These are phyloP conservation scores for Eurypyga helias DNA, from an alignment of 2,113 vertebrate species.

Conservation along the genomic window DNA sequence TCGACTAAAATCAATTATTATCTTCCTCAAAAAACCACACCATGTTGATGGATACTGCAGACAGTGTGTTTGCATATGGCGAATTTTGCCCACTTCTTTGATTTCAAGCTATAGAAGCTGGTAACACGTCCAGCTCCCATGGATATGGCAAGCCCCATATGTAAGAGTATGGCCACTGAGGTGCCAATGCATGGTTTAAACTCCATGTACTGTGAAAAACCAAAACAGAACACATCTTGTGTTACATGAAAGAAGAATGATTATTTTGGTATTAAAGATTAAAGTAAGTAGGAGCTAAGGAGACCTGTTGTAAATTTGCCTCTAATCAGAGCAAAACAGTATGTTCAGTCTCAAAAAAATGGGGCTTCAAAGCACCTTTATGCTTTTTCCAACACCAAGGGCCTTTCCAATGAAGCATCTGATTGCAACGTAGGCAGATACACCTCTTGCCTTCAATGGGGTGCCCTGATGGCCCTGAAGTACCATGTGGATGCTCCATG, in stretches of 20 bases:
- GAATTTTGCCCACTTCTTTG: background rate
- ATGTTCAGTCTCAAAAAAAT: background rate
- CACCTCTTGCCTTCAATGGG: background rate
- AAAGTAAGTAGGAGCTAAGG: background rate
- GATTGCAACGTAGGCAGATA: background rate
- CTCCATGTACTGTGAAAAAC: background rate
- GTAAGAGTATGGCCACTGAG: background rate
- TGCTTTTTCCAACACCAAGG: background rate
- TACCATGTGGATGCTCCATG: background rate
- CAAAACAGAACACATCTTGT: background rate
- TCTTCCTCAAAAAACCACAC: background rate
- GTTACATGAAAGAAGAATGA: background rate
- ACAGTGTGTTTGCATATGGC: background rate
- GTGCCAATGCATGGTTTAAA: background rate
- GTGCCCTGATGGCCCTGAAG: too few relatives aligned
- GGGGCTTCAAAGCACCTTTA: background rate
- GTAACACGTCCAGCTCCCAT: background rate
- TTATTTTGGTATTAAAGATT: background rate
- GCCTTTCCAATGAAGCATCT: background rate
- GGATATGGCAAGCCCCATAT: rapidly evolving
- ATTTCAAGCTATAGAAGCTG: background rate
- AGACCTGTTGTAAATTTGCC: background rate
- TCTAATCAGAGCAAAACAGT: background rate
- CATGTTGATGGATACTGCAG: background rate
- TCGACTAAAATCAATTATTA: background rate